Conservation (phyloP, 2,113 vertebrate genomes). For the Clinocottus analis region DNA sequence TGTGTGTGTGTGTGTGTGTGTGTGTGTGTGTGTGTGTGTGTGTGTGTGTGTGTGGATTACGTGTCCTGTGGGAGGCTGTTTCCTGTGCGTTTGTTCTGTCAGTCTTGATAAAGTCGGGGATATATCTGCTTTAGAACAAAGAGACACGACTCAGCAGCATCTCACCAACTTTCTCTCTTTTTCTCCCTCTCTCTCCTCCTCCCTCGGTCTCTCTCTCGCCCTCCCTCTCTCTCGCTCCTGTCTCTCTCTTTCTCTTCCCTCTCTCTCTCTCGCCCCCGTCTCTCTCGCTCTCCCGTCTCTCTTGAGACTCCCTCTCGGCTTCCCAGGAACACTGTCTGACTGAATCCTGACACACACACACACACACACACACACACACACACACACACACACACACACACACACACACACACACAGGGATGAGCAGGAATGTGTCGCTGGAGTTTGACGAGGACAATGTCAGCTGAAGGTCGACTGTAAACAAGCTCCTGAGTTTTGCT, state of each 20-base stretch:
- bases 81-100: constrained; percentile 77
- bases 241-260: constrained; percentile 12
- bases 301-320: constrained; percentile 65
- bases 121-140: constrained; percentile 80
- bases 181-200: neutral
- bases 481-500: constrained; percentile 55
- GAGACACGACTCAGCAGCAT: constrained; percentile 76
- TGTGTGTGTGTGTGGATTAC: constrained; percentile 66
- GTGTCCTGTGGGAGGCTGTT: constrained; percentile 75
- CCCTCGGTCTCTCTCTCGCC: neutral
- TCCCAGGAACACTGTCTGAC: constrained; percentile 68
- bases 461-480: constrained; percentile 68
- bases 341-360: constrained; percentile 55
- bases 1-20: constrained; percentile 20
- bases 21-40: constrained; percentile 35
- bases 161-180: constrained; percentile 48
- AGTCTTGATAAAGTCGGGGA: constrained; percentile 78
- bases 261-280: neutral
- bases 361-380: constrained; percentile 21
- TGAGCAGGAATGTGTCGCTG: constrained; percentile 38
- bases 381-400: constrained; percentile 36
- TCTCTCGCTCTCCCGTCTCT: constrained; percentile 22
- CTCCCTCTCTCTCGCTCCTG: neutral
- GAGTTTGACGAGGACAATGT: constrained; percentile 64
- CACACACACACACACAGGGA: constrained; percentile 15